phyloP scores from a whole-genome alignment of 2,888 invertebrate species.

The Chromoteleia sp. region DNA sequence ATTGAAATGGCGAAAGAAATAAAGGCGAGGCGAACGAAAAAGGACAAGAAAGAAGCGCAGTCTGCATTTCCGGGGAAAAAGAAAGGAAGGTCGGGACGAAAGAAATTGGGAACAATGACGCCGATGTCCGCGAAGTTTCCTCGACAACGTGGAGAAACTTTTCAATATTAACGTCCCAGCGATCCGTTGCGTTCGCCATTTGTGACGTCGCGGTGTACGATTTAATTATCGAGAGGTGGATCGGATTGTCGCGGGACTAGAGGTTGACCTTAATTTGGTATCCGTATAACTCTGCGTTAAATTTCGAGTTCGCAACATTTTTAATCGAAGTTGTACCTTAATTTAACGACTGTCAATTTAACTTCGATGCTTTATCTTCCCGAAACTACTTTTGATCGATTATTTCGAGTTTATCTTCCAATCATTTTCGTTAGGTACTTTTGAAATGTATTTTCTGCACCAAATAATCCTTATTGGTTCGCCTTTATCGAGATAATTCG shows the following conservation, averaged over 20 bases:
- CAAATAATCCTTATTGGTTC: too few species aligned
- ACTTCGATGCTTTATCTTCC: too few species aligned
- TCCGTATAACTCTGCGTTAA: slow-evolving; percentile 3
- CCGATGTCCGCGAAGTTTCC: slow-evolving; percentile 61
- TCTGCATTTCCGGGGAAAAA: slow-evolving; percentile 14
- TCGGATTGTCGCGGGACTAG: background rate
- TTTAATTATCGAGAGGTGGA: slow-evolving; percentile 37
- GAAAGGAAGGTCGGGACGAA: slow-evolving; percentile 27
- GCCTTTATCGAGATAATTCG: too few species aligned
- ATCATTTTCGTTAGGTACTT: too few species aligned
- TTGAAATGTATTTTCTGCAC: too few species aligned
- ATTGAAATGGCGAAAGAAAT: slow-evolving; percentile 68
- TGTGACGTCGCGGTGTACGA: slow-evolving; percentile 40
- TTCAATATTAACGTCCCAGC: slow-evolving; percentile 59
- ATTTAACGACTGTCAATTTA: too few species aligned
- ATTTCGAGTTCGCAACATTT: slow-evolving; percentile 23
- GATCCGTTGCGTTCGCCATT: slow-evolving; percentile 24
- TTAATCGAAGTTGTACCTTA: too few species aligned
- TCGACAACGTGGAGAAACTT: slow-evolving; percentile 48
- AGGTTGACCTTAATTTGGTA: background rate
- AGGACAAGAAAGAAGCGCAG: slow-evolving; percentile 32
- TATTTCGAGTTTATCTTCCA: too few species aligned
- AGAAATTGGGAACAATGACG: slow-evolving; percentile 68
- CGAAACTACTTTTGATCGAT: too few species aligned
- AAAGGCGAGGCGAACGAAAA: slow-evolving; percentile 39